Evolutionary conservation across 2,113 vertebrate genomes (phyloP).

Genomic region (Nerophis ophidion): DNA sequence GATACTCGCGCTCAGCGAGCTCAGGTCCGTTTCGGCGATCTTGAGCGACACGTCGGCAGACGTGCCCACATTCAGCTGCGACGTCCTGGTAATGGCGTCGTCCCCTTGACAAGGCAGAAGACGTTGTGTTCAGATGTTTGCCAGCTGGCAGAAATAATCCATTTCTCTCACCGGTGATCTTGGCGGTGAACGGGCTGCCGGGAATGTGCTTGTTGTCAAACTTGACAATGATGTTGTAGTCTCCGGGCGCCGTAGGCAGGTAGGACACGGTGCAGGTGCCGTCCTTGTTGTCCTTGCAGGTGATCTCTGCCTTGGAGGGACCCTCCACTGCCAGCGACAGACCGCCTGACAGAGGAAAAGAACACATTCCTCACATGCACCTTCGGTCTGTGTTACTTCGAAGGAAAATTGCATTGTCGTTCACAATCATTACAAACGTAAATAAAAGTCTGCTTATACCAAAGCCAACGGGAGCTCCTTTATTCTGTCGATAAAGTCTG

Average conservation of each 20-base stretch:
- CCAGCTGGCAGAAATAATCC: no score
- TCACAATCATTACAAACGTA: no score
- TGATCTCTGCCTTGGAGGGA: conserved; percentile 95
- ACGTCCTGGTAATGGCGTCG: conserved; percentile 85
- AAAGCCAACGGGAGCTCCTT: no score
- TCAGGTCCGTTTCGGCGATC: conserved; percentile 92
- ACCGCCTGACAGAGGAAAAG: conserved; percentile 71
- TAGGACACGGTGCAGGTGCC: conserved; percentile 96
- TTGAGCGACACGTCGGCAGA: conserved; percentile 92
- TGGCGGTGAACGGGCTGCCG: conserved; percentile 91
- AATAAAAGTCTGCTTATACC: no score
- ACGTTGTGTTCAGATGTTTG: conserved; percentile 15
- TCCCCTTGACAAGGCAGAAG: conserved; percentile 72
- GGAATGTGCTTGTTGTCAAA: conserved; percentile 95
- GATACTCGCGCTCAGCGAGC: conserved; percentile 86
- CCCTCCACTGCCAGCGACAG: conserved; percentile 93
- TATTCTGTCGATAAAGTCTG: no score
- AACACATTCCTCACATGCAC: not conserved
- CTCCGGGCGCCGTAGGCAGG: conserved; percentile 86
- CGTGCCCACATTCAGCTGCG: conserved; percentile 90
- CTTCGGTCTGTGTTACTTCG: not conserved
- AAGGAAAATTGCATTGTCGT: no score
- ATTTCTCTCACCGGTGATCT: conserved; percentile 82
- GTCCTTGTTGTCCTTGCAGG: conserved; percentile 95
- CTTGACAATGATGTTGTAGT: conserved; percentile 95